Evolutionary conservation across 2,888 invertebrate species (phyloP), one percentile per base, ranked within the genome.

Genomic region (Liposcelis brunnea): DNA sequence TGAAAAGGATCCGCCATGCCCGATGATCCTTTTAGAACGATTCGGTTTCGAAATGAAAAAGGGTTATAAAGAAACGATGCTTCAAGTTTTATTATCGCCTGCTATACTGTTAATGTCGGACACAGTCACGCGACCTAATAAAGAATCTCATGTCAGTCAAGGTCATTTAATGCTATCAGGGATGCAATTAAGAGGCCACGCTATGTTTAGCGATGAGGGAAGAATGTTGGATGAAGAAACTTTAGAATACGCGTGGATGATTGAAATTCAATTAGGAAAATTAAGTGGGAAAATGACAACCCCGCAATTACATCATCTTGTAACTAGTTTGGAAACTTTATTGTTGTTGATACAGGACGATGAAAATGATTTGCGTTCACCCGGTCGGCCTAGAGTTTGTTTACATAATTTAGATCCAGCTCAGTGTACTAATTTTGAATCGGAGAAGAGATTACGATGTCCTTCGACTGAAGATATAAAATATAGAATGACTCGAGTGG

Each of bases 21-120:
- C 91, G 0, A 79, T 86, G 5, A 75, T 90, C 49, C 63, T 87
- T 15, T 75, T 90, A 37, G 94, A 95, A 64, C 72, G 93, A 50
- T 77, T 98, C 52, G 91, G 90, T 2, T 94, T 98, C 62, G 98
- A 98, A 71, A 84, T 98, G 86, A 86, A 89, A 59, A 98, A 97
- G 61, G 74, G 78, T 15, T 95, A 83, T 61, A 75, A 75, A 49
- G 94, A 95, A 62, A 95, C 93, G 0, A 80, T 84, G 55, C 68
- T 98, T 6, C 97, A 98, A 60, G 70, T 97, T 1, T 61, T 89
- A 4, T 66, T 89, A 0, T 91, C 91, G 53, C 95, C 95, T 0
- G 80, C 89, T 1, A 81, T 90, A 55, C 67, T 94, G 51, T 70
- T 87, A 6, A 75, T 83, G 1, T 73, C 79, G 0, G 87, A 87